Conservation (phyloP, 64 coral and sea anemone genomes). For the Stichodactyla helianthus region DNA sequence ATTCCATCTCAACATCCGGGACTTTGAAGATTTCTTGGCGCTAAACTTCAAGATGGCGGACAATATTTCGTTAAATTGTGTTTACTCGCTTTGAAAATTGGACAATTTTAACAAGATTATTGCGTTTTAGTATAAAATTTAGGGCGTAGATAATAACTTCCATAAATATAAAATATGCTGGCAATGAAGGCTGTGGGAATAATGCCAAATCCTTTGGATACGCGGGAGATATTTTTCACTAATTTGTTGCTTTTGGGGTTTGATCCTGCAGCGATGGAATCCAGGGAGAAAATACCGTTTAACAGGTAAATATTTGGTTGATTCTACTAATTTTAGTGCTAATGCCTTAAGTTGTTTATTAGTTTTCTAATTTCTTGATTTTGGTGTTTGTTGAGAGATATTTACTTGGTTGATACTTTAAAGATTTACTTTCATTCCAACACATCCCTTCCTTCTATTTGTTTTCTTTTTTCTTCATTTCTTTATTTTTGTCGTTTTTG, state of each 20-base stretch:
- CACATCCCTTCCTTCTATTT: not conserved
- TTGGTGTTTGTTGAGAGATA: not conserved
- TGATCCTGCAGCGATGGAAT: constrained; percentile 76
- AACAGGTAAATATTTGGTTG: constrained; percentile 45
- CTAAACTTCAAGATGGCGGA: constrained; percentile 84
- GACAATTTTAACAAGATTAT: not conserved
- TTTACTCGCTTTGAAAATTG: not conserved
- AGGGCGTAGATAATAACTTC: not conserved
- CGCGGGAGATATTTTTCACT: constrained; percentile 85
- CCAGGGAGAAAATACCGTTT: constrained; percentile 91
- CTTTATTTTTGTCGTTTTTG: too few relatives aligned
- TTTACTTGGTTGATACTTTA: not conserved
- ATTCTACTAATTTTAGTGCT: not conserved
- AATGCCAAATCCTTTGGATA: constrained; percentile 84
- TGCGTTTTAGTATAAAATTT: not conserved
- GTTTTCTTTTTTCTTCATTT: not conserved
- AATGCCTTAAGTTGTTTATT: not conserved
- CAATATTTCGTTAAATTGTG: not conserved
- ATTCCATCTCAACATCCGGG: constrained; percentile 32
- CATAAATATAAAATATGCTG: not conserved
- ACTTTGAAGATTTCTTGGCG: constrained; percentile 41
- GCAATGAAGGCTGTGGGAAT: constrained; percentile 42
- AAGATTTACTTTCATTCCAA: not conserved
- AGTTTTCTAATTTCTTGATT: not conserved
- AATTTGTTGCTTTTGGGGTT: constrained; percentile 93